Base-by-base conservation (phyloP, 2,888 invertebrate species). In the Capitulum mitella region DNA sequence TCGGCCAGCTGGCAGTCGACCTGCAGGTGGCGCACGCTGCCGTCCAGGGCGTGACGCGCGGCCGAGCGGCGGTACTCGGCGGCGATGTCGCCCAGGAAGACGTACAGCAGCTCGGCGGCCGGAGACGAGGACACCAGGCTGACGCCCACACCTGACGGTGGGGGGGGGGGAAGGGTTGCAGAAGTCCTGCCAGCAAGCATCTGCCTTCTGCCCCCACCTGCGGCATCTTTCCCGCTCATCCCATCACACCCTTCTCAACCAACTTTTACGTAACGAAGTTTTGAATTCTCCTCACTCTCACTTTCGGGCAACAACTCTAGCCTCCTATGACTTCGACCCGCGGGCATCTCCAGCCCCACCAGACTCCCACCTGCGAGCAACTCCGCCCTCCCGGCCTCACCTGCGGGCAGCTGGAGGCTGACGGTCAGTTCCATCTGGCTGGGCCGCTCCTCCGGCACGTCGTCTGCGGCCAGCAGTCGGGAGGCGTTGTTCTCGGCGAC, bases 1-100 rank as follows among this genome's bases (percentile, higher is more conserved):
- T 93, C 94, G 82, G 93, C 89, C 79, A 98, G 85, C 89, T 98
- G 92, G 85, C 95, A 95, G 87, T 95, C 94, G 84, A 92, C 80
- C 85, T 97, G 97, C 84, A 97, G 90, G 84, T 92, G 91, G 80
- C 89, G 88, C 32, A 97, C 90, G 83, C 90, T 90, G 78, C 93
- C 88, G 84, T 93, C 92, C 40, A 88, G 81, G 14, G 85, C 85
- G 79, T 85, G 85, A 37, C 84, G 83, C 8, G 81, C 81, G 1
- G 83, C 81, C 37, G 83, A 83, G 46, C 84, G 83, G 29, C 81
- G 82, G 81, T 85, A 85, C 79, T 85, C 85, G n/a, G 87, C 80
- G 14, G 84, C 83, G 77, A 87, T 86, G 80, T 85, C 85, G 58
- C 84, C 83, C 64, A 86, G 82, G 70, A 90, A 88, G 74, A 92